Conservation (phyloP, 2,888 invertebrate species). For the Iphiclides podalirius region DNA sequence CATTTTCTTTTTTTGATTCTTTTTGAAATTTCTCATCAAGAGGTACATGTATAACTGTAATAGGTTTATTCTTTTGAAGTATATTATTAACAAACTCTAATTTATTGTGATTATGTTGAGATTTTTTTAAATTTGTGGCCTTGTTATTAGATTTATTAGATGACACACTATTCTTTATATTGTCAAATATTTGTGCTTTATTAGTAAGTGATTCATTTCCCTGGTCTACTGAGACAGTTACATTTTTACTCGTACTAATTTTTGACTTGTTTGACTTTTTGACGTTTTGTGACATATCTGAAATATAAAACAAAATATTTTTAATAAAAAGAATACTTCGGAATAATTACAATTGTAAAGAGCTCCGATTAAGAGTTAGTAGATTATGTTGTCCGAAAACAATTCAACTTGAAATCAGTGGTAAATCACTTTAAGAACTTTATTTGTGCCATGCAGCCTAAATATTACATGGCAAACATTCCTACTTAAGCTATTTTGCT, state of each 20-base stretch:
- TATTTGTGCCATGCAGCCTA: neutral
- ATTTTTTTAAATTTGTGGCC: conserved; percentile 4
- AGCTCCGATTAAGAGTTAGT: neutral
- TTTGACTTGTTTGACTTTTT: conserved; percentile 38
- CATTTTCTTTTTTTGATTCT: conserved; percentile 23
- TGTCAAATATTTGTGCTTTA: conserved; percentile 41
- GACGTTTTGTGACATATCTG: conserved; percentile 39
- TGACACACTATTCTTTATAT: conserved; percentile 30
- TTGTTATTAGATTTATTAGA: conserved; percentile 37
- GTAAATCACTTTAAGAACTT: too few relatives aligned
- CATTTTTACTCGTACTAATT: conserved; percentile 49
- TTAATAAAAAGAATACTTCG: neutral
- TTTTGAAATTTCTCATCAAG: conserved; percentile 41
- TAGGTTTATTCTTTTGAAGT: conserved; percentile 37
- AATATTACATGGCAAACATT: too few relatives aligned
- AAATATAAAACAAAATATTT: neutral
- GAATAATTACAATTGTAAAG: too few relatives aligned
- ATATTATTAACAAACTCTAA: conserved; percentile 35
- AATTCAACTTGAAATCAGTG: neutral
- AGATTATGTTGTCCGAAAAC: neutral
- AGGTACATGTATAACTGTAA: conserved; percentile 53
- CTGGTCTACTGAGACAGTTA: conserved; percentile 41
- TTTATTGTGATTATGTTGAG: conserved; percentile 3
- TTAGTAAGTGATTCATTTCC: conserved; percentile 40
- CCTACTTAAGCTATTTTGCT: too few relatives aligned